Evolutionary conservation across 2,888 invertebrate species (phyloP).

Genomic region (Achlya flavicornis): DNA sequence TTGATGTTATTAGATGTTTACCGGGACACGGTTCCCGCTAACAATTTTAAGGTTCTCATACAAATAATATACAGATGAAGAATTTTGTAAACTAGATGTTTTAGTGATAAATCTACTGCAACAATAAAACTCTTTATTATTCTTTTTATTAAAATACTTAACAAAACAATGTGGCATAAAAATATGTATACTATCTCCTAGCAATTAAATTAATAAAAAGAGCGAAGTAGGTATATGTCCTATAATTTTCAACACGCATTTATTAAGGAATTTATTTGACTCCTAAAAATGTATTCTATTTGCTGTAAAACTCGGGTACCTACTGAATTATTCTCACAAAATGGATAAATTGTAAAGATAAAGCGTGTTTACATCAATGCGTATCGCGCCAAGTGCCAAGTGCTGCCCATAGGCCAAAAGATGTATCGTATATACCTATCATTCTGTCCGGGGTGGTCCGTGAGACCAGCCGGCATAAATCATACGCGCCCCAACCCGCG

Average conservation of each 20-base stretch:
- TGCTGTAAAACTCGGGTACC: not conserved
- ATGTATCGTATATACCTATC: conserved; percentile 36
- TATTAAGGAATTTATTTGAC: not conserved
- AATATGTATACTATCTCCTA: too few relatives aligned
- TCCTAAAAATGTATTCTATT: not conserved
- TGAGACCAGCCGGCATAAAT: conserved; percentile 57
- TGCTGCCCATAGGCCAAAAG: conserved; percentile 32
- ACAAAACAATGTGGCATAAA: too few relatives aligned
- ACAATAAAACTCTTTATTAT: too few relatives aligned
- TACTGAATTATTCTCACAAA: conserved; percentile 8
- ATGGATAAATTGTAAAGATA: conserved; percentile 42
- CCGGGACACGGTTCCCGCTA: conserved; percentile 9
- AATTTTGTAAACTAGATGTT: not conserved
- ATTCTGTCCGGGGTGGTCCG: conserved; percentile 25
- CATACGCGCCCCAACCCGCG: conserved; percentile 55
- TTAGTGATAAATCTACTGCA: too few relatives aligned
- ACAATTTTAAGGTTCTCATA: conserved; percentile 7
- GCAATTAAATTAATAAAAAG: too few relatives aligned
- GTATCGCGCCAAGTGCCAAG: conserved; percentile 41
- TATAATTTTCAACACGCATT: too few relatives aligned
- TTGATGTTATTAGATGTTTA: conserved; percentile 58
- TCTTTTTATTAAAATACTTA: too few relatives aligned
- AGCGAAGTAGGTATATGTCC: too few relatives aligned
- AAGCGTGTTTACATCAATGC: conserved; percentile 44
- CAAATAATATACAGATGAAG: not conserved